These are phyloP conservation scores for Ochotona princeps DNA, from an alignment of 2,113 vertebrate genomes.

Conservation along the genomic window DNA sequence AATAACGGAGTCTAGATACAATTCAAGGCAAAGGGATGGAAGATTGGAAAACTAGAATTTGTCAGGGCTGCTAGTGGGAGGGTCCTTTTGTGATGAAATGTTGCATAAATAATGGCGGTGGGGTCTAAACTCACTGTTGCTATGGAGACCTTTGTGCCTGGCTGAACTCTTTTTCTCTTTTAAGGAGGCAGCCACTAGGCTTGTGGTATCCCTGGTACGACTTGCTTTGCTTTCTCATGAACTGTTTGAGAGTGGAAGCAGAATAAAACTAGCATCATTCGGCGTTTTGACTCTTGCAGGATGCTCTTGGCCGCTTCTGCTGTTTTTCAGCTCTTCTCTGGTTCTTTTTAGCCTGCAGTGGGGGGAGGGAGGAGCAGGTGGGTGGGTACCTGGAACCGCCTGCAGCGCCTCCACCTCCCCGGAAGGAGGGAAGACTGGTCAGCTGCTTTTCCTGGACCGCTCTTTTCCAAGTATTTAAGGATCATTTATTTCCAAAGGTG, in stretches of 20 bases:
- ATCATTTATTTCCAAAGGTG: conserved; percentile 61
- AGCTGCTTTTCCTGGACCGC: conserved; percentile 51
- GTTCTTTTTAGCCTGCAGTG: neutral
- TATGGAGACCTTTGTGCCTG: conserved; percentile 97
- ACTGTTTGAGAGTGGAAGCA: conserved; percentile 62
- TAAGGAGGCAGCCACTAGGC: conserved; percentile 82
- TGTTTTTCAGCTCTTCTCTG: neutral
- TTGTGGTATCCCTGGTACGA: conserved; percentile 77
- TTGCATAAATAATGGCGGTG: conserved; percentile 93
- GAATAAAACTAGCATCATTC: conserved; percentile 61
- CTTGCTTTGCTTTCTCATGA: conserved; percentile 77
- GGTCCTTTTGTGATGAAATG: conserved; percentile 93
- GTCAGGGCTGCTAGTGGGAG: conserved; percentile 88
- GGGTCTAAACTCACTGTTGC: conserved; percentile 93
- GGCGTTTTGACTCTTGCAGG: conserved; percentile 7
- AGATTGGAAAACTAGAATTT: conserved; percentile 85
- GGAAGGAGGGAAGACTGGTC: conserved; percentile 58
- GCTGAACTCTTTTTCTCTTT: conserved; percentile 88
- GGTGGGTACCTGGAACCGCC: neutral
- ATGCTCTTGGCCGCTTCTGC: neutral
- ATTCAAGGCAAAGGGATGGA: conserved; percentile 62
- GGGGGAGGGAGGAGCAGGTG: conserved; percentile 52
- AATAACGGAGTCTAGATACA: conserved; percentile 27
- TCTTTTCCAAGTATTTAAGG: conserved; percentile 65
- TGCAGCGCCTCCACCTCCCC: neutral